A percentile compares a stretch with the other conserved stretches of the same genome.
phyloP scores from a whole-genome alignment of 1,140 invertebrate genomes.

The Meloidogyne chitwoodi region DNA sequence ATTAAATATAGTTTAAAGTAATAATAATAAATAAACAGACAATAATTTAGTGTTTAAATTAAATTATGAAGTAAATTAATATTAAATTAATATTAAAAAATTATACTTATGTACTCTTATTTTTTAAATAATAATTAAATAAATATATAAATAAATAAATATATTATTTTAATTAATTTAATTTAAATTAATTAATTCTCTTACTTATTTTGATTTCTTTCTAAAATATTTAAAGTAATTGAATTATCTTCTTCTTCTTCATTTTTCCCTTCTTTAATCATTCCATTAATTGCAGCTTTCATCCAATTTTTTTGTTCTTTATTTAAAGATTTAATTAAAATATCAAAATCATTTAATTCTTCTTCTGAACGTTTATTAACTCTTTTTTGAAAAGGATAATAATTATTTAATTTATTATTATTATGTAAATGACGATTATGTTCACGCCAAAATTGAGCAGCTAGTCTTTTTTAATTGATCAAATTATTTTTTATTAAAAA shows the following conservation, averaged over 20 bases:
- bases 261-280: not conserved
- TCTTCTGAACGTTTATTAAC: constrained; percentile 3
- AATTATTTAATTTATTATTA: not conserved
- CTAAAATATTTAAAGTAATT: not conserved
- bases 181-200: too few species aligned
- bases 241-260: not conserved
- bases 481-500: too few species aligned
- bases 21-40: too few species aligned
- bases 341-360: not conserved
- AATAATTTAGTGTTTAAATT: too few species aligned
- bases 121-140: too few species aligned
- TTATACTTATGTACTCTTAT: too few species aligned
- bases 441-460: constrained; percentile 11
- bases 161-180: too few species aligned
- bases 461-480: not conserved
- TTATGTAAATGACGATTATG: not conserved
- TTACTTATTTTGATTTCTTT: constrained; percentile 13
- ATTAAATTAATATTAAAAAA: too few species aligned
- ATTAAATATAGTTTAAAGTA: too few species aligned
- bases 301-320: not conserved
- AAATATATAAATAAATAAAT: too few species aligned
- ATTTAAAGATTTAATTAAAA: not conserved
- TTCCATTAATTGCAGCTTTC: not conserved
- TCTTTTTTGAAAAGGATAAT: not conserved
- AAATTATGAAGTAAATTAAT: too few species aligned